Conservation (phyloP, 2,888 invertebrate species). For the Pachymerium ferrugineum region DNA sequence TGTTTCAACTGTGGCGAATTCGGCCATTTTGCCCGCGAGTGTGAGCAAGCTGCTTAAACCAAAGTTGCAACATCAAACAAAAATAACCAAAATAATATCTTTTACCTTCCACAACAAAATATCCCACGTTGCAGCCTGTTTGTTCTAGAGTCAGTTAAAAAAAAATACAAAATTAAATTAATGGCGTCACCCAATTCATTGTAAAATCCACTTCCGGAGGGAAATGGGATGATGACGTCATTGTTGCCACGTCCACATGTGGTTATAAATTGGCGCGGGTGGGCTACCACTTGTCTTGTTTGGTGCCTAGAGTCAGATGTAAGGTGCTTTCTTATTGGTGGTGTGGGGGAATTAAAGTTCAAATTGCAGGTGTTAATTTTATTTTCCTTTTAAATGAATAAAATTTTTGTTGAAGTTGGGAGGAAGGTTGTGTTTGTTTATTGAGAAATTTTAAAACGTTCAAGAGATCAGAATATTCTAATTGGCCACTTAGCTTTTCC, state of each 20-base stretch:
- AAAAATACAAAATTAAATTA: background rate
- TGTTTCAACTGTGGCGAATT: constrained; percentile 51
- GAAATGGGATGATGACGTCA: constrained; percentile 13
- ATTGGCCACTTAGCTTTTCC: background rate
- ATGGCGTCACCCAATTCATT: constrained; percentile 24
- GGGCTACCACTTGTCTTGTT: constrained; percentile 29
- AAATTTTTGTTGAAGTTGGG: background rate
- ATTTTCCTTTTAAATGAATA: background rate
- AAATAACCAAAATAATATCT: constrained; percentile 34
- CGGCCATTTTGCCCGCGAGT: constrained; percentile 50
- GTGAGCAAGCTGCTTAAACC: constrained; percentile 39
- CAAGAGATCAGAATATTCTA: background rate
- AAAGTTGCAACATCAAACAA: constrained; percentile 28
- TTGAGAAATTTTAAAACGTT: background rate
- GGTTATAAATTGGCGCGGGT: background rate
- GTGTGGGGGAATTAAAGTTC: constrained; percentile 21
- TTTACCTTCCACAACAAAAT: constrained; percentile 29
- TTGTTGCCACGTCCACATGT: constrained; percentile 20
- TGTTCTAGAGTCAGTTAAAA: constrained; percentile 31
- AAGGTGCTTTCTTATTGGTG: constrained; percentile 25
- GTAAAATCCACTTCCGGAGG: constrained; percentile 8
- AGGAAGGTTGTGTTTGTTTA: background rate
- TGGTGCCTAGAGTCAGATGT: constrained; percentile 19
- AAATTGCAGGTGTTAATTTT: constrained; percentile 15
- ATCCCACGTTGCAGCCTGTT: constrained; percentile 35